phyloP scores from a whole-genome alignment of 2,797 vertebrate genomes.

The Cyclura pinguis region DNA sequence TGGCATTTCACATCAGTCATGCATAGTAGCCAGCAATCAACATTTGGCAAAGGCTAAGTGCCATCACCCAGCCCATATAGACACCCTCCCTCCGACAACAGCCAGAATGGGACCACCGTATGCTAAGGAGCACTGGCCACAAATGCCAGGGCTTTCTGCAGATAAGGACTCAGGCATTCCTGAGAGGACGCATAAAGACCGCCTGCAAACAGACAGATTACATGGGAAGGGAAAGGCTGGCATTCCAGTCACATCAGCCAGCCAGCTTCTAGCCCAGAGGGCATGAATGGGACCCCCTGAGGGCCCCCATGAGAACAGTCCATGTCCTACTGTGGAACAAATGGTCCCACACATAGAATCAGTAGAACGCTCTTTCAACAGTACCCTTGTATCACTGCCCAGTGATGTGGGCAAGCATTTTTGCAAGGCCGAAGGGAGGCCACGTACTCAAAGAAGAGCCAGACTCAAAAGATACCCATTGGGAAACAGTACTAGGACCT shows the following conservation, averaged over 20 bases:
- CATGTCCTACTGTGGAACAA: neutral
- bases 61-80: neutral
- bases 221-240: neutral
- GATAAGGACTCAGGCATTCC: neutral
- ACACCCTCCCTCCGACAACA: neutral
- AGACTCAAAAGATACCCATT: neutral
- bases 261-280: neutral
- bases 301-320: neutral
- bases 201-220: neutral
- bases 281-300: neutral
- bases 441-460: neutral
- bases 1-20: neutral
- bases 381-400: neutral
- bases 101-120: neutral
- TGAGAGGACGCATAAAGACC: neutral
- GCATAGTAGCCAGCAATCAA: neutral
- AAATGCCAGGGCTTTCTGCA: neutral
- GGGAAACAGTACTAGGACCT: neutral
- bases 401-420: neutral
- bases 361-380: neutral
- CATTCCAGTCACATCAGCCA: neutral
- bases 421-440: neutral
- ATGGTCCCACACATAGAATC: neutral
- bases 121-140: neutral
- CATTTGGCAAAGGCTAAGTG: neutral